Evolutionary conservation across 2,113 vertebrate species (phyloP).

Genomic region (Ammospiza caudacuta): DNA sequence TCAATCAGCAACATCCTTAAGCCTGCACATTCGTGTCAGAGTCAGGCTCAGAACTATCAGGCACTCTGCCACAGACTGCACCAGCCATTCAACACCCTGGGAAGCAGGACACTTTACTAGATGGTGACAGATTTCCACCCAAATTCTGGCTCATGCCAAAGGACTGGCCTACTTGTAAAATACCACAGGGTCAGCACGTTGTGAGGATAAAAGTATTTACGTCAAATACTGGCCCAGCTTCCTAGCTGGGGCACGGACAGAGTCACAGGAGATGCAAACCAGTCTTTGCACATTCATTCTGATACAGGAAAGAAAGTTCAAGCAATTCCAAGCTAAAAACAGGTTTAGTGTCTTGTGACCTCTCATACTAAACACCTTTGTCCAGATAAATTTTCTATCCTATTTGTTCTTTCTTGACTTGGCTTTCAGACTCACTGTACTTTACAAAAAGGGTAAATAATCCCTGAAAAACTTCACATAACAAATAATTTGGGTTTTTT

Average conservation of each 20-base stretch:
- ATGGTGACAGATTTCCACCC: background rate
- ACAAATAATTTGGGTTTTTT: background rate
- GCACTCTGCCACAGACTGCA: background rate
- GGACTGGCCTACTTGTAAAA: background rate
- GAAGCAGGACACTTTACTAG: background rate
- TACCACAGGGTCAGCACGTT: background rate
- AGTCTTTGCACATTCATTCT: background rate
- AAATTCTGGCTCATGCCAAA: background rate
- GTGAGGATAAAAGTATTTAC: background rate
- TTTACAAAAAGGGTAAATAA: background rate
- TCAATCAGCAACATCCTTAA: conserved; percentile 2
- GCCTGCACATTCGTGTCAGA: background rate
- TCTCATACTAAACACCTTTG: background rate
- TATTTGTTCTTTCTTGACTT: background rate
- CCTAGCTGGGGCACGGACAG: background rate
- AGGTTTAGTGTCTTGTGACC: background rate
- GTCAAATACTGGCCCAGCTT: background rate
- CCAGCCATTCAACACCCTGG: background rate
- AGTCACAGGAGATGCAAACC: background rate
- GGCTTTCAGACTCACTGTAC: background rate
- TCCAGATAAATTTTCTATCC: background rate
- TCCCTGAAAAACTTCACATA: background rate
- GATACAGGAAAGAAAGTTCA: background rate
- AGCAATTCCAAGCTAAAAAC: background rate
- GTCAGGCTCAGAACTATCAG: background rate